phyloP scores from a whole-genome alignment of 35 echinoderm and acorn worm genomes.

The Apostichopus parvimensis region DNA sequence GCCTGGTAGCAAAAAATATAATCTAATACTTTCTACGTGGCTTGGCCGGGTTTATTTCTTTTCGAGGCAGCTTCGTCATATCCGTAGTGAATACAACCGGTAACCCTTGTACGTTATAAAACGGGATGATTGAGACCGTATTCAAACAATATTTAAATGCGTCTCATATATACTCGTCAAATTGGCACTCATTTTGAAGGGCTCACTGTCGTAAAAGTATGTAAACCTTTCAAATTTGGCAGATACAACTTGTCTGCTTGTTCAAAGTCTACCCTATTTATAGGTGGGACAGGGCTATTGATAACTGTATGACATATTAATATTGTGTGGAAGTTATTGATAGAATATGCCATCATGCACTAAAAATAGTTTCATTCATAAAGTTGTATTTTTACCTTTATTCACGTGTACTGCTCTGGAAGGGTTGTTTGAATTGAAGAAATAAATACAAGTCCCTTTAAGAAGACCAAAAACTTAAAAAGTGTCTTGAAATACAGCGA shows the following conservation, averaged over 20 bases:
- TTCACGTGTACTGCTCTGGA: too few relatives aligned
- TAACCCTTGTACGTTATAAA: neutral
- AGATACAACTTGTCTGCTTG: neutral
- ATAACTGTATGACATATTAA: neutral
- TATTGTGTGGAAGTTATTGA: neutral
- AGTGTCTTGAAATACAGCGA: too few relatives aligned
- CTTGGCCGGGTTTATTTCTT: too few relatives aligned
- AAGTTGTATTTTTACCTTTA: neutral
- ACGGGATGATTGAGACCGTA: neutral
- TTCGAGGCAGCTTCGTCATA: too few relatives aligned
- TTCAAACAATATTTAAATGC: neutral
- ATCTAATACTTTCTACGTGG: too few relatives aligned
- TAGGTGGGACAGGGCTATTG: neutral
- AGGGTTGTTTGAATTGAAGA: too few relatives aligned
- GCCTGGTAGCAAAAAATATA: too few relatives aligned
- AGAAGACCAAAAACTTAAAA: too few relatives aligned
- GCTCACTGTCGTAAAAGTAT: neutral
- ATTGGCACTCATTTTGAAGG: neutral
- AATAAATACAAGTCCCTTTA: too few relatives aligned
- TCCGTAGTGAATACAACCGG: neutral
- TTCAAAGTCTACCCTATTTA: neutral
- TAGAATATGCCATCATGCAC: neutral
- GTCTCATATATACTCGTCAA: neutral
- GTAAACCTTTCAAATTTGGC: neutral
- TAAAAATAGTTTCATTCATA: conserved; percentile 1